These are phyloP conservation scores for Achatina immaculata DNA, from an alignment of 1,140 invertebrate species.

Conservation along the genomic window DNA sequence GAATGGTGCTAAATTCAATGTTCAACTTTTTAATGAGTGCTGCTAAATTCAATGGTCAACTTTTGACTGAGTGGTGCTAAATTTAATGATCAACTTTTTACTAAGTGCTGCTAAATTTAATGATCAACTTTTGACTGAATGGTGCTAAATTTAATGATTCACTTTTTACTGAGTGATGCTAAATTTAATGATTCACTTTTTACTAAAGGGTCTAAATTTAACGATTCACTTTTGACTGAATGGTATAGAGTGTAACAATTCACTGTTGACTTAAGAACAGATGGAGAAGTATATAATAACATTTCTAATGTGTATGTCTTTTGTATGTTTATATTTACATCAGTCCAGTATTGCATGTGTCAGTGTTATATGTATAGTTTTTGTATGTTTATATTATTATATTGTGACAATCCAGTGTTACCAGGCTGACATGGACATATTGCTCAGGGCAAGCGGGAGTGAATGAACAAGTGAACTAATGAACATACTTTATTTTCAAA, in stretches of 20 bases:
- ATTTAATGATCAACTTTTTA: too few species aligned
- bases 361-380: neutral
- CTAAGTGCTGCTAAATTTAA: too few species aligned
- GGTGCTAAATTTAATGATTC: neutral
- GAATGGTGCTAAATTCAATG: too few species aligned
- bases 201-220: neutral
- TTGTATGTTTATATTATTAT: too few species aligned
- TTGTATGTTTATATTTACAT: neutral
- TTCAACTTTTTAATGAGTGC: too few species aligned
- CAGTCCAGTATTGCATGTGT: neutral
- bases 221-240: neutral
- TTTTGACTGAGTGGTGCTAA: too few species aligned
- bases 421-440: too few species aligned
- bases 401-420: too few species aligned
- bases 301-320: neutral
- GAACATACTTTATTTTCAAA: too few species aligned
- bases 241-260: neutral
- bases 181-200: neutral
- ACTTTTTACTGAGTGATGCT: neutral
- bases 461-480: too few species aligned
- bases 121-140: neutral
- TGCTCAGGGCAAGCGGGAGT: too few species aligned
- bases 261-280: neutral
- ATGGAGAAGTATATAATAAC: neutral
- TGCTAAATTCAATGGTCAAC: too few species aligned